A percentile compares a stretch with the other conserved stretches of the same genome.
These are phyloP conservation scores for Drosophila pruinosa DNA, from an alignment of 1,140 invertebrate genomes.

Conservation along the genomic window DNA sequence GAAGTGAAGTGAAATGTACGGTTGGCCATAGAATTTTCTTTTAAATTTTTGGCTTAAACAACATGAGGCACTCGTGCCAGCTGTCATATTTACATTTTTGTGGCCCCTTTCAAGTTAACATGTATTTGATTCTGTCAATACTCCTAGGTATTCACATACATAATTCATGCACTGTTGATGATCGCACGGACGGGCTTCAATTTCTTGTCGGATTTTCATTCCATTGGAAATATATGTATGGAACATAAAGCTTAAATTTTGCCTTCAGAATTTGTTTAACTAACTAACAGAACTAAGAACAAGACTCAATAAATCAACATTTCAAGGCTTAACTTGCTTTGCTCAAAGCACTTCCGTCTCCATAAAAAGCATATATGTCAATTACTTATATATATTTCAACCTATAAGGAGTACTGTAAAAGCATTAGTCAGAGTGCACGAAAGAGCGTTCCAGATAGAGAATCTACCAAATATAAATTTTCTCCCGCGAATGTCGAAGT, in stretches of 20 bases:
- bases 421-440: not conserved
- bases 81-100: conserved; percentile 32
- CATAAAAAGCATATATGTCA: not conserved
- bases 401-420: not conserved
- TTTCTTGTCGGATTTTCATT: conserved; percentile 2
- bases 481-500: not conserved
- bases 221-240: not conserved
- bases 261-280: not conserved
- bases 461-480: not conserved
- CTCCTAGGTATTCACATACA: not conserved
- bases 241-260: not conserved
- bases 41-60: conserved; percentile 3
- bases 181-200: not conserved
- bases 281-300: no score
- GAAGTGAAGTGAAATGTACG: conserved; percentile 12
- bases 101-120: conserved; percentile 1
- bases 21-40: not conserved
- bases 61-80: conserved; percentile 13
- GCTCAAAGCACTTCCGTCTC: not conserved
- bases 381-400: not conserved
- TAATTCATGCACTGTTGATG: not conserved
- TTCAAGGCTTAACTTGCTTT: not conserved
- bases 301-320: not conserved
- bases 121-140: conserved; percentile 16
- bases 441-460: not conserved